Base-by-base conservation (phyloP, 2,797 vertebrate genomes). In the Coracias cyanogaster region DNA sequence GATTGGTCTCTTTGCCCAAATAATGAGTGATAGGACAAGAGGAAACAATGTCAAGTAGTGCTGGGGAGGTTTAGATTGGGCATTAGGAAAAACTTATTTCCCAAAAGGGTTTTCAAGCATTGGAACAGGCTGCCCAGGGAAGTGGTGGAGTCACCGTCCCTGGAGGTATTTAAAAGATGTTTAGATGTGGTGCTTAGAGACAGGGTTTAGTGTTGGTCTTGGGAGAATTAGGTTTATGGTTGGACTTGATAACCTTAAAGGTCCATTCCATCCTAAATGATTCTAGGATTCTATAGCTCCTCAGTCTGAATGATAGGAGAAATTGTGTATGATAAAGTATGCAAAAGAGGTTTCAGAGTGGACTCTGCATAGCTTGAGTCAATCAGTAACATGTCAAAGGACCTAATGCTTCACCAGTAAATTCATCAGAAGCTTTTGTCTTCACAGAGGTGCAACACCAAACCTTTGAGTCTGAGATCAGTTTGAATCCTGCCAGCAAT, bases 191-290 rank as follows among this genome's bases (percentile, higher is more conserved):
- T 19, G 10, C 16, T 55, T 28, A 20, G n/a, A 17, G 51, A 21
- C 22, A 12, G 15, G 70, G 13, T 55, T 26, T 21, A 45, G 9
- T 35, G 52, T 28, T 10, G 37, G 28, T 0, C 49, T 39, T 35
- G 52, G 7, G 7, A 20, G 54, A 33, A 24, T 2, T 33, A 8
- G 6, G 14, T 58, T 58, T 2, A 45, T 0, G 2, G 35, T 29
- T 70, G 19, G 25, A 46, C 41, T 58, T 1, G 7, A 46, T 26
- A 39, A 19, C 17, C 8, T 49, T 24, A 37, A 35, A 74, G 28
- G 33, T 37, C 8, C 43, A n/a, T 55, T 31, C 33, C 9, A 76
- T 37, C 7, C 33, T 24, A 31, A 48, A 76, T 3, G 3, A 61
- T 19, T 61, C 29, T 41, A 6, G 28, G 21, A 58, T 39, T 58